phyloP scores from a whole-genome alignment of 2,113 vertebrate genomes.

The Trematocara macrostoma region DNA sequence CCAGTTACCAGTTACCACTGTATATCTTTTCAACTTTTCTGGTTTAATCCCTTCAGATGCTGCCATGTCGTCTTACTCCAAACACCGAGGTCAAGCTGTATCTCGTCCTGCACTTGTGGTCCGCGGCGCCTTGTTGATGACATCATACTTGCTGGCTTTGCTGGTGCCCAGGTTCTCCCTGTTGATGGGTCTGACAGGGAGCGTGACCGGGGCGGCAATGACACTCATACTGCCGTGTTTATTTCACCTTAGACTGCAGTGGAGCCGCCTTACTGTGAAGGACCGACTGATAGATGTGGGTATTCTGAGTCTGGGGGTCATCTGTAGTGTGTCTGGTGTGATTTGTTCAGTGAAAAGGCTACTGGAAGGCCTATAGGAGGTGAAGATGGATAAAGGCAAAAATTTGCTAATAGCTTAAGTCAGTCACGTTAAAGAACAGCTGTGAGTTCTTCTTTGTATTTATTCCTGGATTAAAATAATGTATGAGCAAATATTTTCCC shows the following conservation, averaged over 20 bases:
- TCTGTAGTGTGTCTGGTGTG: slow-evolving; percentile 73
- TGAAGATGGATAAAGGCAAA: not conserved
- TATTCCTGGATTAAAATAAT: not conserved
- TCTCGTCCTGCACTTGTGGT: slow-evolving; percentile 58
- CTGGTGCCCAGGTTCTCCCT: slow-evolving; percentile 75
- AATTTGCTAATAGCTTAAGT: not conserved
- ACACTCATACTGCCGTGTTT: slow-evolving; percentile 78
- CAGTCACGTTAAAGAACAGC: not conserved
- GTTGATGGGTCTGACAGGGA: slow-evolving; percentile 79
- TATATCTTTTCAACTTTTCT: not conserved
- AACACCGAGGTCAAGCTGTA: not conserved
- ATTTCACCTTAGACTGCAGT: slow-evolving; percentile 77
- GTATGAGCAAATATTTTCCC: not conserved
- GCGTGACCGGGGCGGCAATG: slow-evolving; percentile 73
- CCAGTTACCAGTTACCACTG: not conserved
- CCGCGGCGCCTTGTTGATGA: slow-evolving; percentile 68
- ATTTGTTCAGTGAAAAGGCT: slow-evolving; percentile 75
- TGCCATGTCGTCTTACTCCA: not conserved
- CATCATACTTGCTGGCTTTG: slow-evolving; percentile 71
- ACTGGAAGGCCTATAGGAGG: slow-evolving; percentile 41
- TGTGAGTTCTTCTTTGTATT: not conserved
- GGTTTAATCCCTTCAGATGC: not conserved
- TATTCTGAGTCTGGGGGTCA: slow-evolving; percentile 71
- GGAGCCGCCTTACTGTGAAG: slow-evolving; percentile 57
- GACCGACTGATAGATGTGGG: slow-evolving; percentile 67